Conservation (phyloP, 2,888 invertebrate genomes). For the Teinopalpus imperialis region DNA sequence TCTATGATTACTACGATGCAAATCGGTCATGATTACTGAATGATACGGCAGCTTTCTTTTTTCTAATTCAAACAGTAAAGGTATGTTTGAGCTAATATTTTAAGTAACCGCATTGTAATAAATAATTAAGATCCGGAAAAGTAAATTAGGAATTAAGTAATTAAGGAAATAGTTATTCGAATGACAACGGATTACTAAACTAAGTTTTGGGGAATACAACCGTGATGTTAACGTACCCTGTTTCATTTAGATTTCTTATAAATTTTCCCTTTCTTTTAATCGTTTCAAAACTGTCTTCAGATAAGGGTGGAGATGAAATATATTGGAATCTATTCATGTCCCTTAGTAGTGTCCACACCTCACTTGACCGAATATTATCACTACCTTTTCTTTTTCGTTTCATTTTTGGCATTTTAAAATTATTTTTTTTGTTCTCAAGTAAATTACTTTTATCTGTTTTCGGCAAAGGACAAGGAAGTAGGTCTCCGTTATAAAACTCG, state of each 20-base stretch:
- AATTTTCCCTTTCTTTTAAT: conserved; percentile 40
- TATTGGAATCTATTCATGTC: conserved; percentile 66
- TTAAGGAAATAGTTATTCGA: too few relatives aligned
- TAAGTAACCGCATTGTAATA: too few relatives aligned
- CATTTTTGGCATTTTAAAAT: conserved; percentile 29
- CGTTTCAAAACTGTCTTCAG: conserved; percentile 48
- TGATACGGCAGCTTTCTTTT: too few relatives aligned
- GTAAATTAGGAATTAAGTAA: too few relatives aligned
- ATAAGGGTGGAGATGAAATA: conserved; percentile 55
- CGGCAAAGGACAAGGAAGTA: conserved; percentile 50
- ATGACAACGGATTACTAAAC: too few relatives aligned
- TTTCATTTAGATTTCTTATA: conserved; percentile 45
- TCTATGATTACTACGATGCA: too few relatives aligned
- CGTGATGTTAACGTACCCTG: conserved; percentile 50
- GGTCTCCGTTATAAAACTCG: conserved; percentile 53
- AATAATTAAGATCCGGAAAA: too few relatives aligned
- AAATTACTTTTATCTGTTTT: conserved; percentile 48
- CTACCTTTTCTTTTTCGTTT: conserved; percentile 27
- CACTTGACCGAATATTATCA: conserved; percentile 43
- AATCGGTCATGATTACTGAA: too few relatives aligned
- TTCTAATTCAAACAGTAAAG: too few relatives aligned
- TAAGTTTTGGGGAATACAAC: too few relatives aligned
- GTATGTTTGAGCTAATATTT: too few relatives aligned
- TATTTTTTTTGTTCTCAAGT: conserved; percentile 43
- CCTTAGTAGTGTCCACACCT: conserved; percentile 65